A percentile compares a stretch with the other conserved stretches of the same genome.
These are phyloP conservation scores for Palythoa grandis DNA, from an alignment of 92 coral and sea anemone genomes.

Conservation along the genomic window DNA sequence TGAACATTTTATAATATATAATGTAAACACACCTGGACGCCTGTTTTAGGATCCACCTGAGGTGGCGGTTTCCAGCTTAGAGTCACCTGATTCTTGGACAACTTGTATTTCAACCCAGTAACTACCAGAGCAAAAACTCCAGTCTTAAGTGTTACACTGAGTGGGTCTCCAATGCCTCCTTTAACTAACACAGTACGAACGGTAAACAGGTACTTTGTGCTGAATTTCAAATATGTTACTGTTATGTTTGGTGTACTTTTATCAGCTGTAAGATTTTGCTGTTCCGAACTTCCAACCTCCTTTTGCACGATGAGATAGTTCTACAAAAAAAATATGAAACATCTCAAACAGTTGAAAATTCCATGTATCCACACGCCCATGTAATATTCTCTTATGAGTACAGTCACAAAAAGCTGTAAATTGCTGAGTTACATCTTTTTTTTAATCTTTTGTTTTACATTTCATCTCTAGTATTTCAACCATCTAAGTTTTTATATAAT, in stretches of 20 bases:
- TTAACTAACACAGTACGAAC: background rate
- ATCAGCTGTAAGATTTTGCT: background rate
- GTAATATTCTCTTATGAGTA: no score
- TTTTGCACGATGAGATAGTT: constrained; percentile 1
- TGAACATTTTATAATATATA: background rate
- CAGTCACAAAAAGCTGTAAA: no score
- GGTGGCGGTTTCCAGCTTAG: constrained; percentile 29
- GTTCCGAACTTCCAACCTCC: background rate
- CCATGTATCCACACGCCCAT: no score
- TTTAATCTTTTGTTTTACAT: no score
- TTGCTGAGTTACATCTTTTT: no score
- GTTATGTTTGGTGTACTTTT: background rate
- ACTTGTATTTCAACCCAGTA: background rate
- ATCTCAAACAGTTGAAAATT: no score
- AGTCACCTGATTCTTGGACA: background rate
- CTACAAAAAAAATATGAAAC: background rate
- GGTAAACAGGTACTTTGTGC: constrained; percentile 22
- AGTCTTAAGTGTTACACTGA: background rate
- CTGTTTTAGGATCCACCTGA: constrained; percentile 2
- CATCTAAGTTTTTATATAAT: no score
- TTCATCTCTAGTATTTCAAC: no score
- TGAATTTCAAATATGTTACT: constrained; percentile 12
- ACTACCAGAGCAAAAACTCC: constrained; percentile 4
- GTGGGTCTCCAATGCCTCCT: background rate
- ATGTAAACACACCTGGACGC: constrained; percentile 4